Percentiles rank a stretch among this genome's conserved stretches.
Evolutionary conservation across 2,888 invertebrate species (phyloP).

Genomic region (Toxonevra muliebris): DNA sequence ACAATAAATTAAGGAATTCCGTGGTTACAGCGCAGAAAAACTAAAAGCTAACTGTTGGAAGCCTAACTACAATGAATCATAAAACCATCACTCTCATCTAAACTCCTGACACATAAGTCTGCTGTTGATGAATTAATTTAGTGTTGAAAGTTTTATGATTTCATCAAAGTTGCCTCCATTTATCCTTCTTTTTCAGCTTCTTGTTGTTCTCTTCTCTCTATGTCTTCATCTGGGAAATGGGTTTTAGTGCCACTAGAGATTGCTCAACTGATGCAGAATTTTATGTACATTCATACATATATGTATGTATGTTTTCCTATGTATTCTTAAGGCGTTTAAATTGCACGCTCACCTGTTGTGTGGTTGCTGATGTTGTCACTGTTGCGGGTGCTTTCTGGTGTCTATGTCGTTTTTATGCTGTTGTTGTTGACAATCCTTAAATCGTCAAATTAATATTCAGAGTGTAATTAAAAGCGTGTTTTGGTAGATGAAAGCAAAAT

Average conservation of each 20-base stretch:
- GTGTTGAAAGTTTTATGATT: slow-evolving; percentile 7
- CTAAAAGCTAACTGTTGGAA: too few relatives aligned
- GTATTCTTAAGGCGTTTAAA: too few relatives aligned
- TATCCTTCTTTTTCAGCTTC: too few relatives aligned
- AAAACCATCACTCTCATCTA: too few relatives aligned
- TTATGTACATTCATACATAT: neutral
- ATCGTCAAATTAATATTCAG: too few relatives aligned
- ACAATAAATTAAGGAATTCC: too few relatives aligned
- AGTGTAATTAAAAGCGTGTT: too few relatives aligned
- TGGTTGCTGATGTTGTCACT: neutral
- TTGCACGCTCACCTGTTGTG: neutral
- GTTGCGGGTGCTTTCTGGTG: neutral
- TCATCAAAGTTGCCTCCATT: slow-evolving; percentile 5
- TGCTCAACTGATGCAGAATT: neutral
- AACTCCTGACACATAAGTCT: neutral
- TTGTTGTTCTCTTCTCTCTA: neutral
- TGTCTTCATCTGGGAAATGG: neutral
- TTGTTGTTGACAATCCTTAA: too few relatives aligned
- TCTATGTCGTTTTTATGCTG: neutral
- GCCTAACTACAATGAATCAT: too few relatives aligned
- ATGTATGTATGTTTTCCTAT: neutral
- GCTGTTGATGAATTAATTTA: neutral
- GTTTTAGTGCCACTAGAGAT: neutral
- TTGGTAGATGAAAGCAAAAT: too few relatives aligned
- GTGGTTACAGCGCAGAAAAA: too few relatives aligned